Base-by-base conservation (phyloP, 2,113 vertebrate genomes). In the Triplophysa siluroides region DNA sequence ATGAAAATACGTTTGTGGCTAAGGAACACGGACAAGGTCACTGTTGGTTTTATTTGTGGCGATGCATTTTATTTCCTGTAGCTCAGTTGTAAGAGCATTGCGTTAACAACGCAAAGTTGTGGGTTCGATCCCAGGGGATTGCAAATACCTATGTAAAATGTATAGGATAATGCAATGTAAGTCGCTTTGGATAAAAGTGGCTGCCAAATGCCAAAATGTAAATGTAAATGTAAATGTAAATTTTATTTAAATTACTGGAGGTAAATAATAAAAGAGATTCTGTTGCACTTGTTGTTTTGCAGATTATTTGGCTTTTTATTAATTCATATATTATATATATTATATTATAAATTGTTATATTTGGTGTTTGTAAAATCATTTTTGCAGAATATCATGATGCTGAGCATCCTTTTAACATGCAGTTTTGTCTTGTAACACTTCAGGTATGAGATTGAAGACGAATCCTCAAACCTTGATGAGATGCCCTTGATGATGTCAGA, bases 401-500 rank as follows among this genome's bases (percentile, higher is more conserved):
- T 9, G 56, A 73, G 9, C 54, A 61, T 74, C 2, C 8, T 60
- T 70, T n/a, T 58, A 58, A 21, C 54, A 33, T 69, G 2, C 43
- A 11, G 43, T 52, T 2, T 19, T 19, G 3, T 50, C 3, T 58
- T 58, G 5, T 18, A 18, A 16, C 50, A 45, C n/a, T 77, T 45
- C 87, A 99, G 98, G 87, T 99, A 95, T 88, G 96, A 95, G 54
- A 81, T 93, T 29, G 97, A 98, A 91, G 97, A 99, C 91, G 98
- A 99, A 63, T 88, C 93, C 13, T 96, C 94, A 5, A 95, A 93
- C 90, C 88, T 98, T 93, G 98, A 99, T 82, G 97, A 99, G 89
- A 98, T 99, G 97, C 98, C 98, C 8, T 87, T 99, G 50, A 99
- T 99, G 97, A 99, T 99, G 98, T 98, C 97, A 58, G 98, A 99